Conservation (phyloP, 2,888 invertebrate species). For the Tubulanus polymorphus region DNA sequence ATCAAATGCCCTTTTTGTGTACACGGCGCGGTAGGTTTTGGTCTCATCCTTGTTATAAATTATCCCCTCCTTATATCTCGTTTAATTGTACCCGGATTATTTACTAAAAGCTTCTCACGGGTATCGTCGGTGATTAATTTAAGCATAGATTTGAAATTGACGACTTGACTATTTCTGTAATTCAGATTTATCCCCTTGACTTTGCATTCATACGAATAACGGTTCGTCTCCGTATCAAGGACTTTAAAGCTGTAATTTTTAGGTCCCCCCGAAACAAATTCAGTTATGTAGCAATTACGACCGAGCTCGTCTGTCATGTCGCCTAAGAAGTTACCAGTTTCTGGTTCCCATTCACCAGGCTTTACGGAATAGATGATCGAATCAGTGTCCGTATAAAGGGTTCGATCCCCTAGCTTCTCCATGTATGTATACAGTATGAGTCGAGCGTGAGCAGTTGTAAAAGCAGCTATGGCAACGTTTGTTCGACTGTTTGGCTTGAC, state of each 20-base stretch:
- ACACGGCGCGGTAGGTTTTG: neutral
- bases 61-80: neutral
- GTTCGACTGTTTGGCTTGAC: neutral
- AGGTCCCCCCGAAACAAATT: constrained; percentile 42
- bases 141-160: constrained; percentile 22
- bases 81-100: neutral
- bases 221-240: constrained; percentile 10
- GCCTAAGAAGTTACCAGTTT: constrained; percentile 36
- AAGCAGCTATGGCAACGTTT: neutral
- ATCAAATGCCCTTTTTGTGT: neutral
- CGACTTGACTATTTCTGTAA: constrained; percentile 12
- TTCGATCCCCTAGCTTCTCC: constrained; percentile 14
- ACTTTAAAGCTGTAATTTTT: constrained; percentile 41
- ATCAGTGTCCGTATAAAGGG: constrained; percentile 48
- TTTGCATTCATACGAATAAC: constrained; percentile 18
- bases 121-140: neutral
- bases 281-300: constrained; percentile 12
- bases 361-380: constrained; percentile 31
- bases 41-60: neutral
- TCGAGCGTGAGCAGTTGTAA: neutral
- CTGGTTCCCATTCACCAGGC: constrained; percentile 15
- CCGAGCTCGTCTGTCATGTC: constrained; percentile 46
- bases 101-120: neutral
- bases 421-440: neutral
- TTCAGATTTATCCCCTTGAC: constrained; percentile 31